Percentiles rank a stretch among this genome's conserved stretches.
Evolutionary conservation across 2,888 invertebrate species (phyloP).

Genomic region (Pediacus dermestoides): DNA sequence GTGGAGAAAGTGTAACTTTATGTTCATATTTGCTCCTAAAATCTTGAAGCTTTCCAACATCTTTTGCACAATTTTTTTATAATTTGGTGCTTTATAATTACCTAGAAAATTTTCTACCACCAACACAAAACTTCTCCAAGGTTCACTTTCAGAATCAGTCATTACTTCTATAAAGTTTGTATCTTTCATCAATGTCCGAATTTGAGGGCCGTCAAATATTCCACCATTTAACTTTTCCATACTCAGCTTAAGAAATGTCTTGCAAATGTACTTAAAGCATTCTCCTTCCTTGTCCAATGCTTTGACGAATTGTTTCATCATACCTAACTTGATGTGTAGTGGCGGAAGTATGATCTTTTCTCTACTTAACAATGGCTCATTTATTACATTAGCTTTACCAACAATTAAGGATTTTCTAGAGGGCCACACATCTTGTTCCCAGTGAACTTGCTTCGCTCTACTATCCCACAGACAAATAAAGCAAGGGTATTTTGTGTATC

Average conservation of each 20-base stretch:
- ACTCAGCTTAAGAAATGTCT: conserved; percentile 17
- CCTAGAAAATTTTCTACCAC: conserved; percentile 11
- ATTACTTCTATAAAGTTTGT: no score
- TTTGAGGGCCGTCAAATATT: conserved; percentile 20
- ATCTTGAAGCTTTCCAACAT: conserved; percentile 17
- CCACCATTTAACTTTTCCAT: conserved; percentile 23
- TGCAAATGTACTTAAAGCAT: conserved; percentile 16
- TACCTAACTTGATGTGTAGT: conserved; percentile 30
- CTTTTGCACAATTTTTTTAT: conserved; percentile 18
- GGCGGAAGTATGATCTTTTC: conserved; percentile 25
- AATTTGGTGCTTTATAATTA: conserved; percentile 16
- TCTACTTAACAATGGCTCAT: conserved; percentile 17
- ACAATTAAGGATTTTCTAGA: conserved; percentile 12
- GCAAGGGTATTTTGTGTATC: conserved; percentile 30
- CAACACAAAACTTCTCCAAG: not conserved
- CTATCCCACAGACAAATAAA: conserved; percentile 32
- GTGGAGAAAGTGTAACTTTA: conserved; percentile 41
- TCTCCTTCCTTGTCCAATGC: conserved; percentile 17
- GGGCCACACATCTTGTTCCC: conserved; percentile 19
- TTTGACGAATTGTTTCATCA: conserved; percentile 32
- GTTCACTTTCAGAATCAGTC: not conserved
- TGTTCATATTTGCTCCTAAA: conserved; percentile 36
- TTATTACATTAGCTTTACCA: conserved; percentile 10
- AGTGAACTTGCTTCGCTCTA: conserved; percentile 24
- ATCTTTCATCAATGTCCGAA: no score